Percentiles rank a stretch among this genome's conserved stretches.
These are phyloP conservation scores for Liopterus haemorrhoidalis DNA, from an alignment of 2,888 invertebrate species.

Conservation along the genomic window DNA sequence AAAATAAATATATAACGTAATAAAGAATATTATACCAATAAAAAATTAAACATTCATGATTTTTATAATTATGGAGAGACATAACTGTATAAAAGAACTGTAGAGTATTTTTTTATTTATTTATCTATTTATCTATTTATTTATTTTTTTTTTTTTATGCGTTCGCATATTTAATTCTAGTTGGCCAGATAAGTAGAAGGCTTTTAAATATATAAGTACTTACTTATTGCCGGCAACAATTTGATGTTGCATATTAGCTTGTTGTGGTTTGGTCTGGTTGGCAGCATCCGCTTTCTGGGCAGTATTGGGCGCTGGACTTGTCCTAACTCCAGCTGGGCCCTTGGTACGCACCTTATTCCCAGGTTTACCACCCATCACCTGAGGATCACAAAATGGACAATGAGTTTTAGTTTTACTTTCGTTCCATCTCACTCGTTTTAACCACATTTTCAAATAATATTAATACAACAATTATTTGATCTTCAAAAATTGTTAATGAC, in stretches of 20 bases:
- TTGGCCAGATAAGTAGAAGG: no score
- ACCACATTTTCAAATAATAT: background rate
- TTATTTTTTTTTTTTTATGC: no score
- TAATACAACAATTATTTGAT: slow-evolving; percentile 3
- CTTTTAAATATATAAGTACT: no score
- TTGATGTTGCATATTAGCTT: slow-evolving; percentile 48
- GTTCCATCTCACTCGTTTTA: slow-evolving; percentile 6
- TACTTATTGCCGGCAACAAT: slow-evolving; percentile 52
- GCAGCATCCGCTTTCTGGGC: slow-evolving; percentile 65
- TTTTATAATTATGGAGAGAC: no score
- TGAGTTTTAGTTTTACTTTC: no score
- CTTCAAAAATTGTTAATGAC: background rate
- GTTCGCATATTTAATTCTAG: no score
- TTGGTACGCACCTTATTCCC: slow-evolving; percentile 66
- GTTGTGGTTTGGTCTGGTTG: slow-evolving; percentile 60
- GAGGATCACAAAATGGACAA: no score
- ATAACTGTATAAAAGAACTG: no score
- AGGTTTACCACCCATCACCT: slow-evolving; percentile 51
- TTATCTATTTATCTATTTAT: no score
- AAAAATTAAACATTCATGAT: slow-evolving; percentile 3
- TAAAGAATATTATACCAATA: slow-evolving; percentile 3
- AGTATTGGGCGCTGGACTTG: slow-evolving; percentile 61
- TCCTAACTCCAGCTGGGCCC: slow-evolving; percentile 54
- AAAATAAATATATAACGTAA: no score
- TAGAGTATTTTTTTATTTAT: no score